phyloP scores from a whole-genome alignment of 2,113 vertebrate genomes.

The Sminthopsis crassicaudata region DNA sequence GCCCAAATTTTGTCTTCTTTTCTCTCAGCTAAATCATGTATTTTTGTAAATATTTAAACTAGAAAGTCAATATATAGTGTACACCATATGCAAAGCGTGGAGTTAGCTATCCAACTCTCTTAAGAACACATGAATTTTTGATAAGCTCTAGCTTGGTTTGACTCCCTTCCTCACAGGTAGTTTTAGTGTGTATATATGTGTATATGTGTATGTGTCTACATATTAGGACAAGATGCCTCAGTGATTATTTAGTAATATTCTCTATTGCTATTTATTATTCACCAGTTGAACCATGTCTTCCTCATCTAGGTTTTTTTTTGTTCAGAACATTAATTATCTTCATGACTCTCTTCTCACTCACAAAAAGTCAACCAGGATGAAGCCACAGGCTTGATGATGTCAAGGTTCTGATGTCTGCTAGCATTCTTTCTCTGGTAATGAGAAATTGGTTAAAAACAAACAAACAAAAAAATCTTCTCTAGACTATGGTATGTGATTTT shows the following conservation, averaged over 20 bases:
- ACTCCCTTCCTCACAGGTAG: background rate
- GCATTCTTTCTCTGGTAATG: background rate
- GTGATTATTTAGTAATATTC: background rate
- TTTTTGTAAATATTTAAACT: constrained; percentile 29
- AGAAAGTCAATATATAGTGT: background rate
- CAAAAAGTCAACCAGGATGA: background rate
- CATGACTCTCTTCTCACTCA: background rate
- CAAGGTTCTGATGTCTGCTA: background rate
- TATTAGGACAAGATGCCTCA: background rate
- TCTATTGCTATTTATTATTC: constrained; percentile 19
- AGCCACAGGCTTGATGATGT: background rate
- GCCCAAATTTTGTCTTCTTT: constrained; percentile 31
- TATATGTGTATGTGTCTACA: background rate
- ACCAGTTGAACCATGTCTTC: constrained; percentile 16
- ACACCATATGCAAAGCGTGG: background rate
- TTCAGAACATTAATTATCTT: background rate
- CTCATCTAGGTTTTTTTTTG: constrained; percentile 6
- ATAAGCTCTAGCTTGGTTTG: background rate
- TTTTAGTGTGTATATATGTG: background rate
- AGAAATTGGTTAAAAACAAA: background rate
- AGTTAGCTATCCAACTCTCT: background rate
- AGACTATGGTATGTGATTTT: background rate
- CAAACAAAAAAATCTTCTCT: background rate
- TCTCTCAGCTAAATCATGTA: background rate
- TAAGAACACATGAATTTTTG: background rate